Base-by-base conservation (phyloP, 2,113 vertebrate species). In the Baryphthengus martii region DNA sequence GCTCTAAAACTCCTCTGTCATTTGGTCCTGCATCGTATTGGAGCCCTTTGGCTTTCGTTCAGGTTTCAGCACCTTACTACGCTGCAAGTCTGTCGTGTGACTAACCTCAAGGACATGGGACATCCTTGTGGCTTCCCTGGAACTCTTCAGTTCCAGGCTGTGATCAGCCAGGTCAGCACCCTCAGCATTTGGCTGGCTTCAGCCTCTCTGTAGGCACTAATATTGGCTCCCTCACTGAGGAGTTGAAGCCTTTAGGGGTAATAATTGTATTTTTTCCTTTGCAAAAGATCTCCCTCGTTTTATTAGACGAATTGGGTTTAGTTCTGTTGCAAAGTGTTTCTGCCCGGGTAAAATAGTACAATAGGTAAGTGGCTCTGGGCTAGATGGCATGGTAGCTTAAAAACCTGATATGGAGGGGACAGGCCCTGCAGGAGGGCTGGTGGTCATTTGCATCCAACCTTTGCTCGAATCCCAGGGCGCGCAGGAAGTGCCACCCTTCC, bases 401-500 rank as follows among this genome's bases (percentile, higher is more conserved):
- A 95, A 80, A 29, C 0, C 33, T 63, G 73, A 66, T 40, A 7
- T 1, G 26, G 59, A 68, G 76, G 76, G 35, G 40, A 81, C 93
- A 55, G 81, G 83, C 68, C 45, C 73, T 67, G 37, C 63, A 19
- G 2, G 66, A 88, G 75, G 58, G 25, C 21, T 85, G 56, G 63
- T 67, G 66, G 59, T 78, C 85, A 35, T 75, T 86, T 47, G 70
- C 85, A 90, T 95, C 76, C 66, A 81, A 66, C 82, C 86, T 86
- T 91, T 90, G 67, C 95, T 96, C 6, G 7, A 88, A 47, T 88
- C 88, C 80, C 92, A 62, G 83, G 78, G 39, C 40, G 83, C 28
- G 17, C 70, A 85, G 96, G 95, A 97, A 95, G 88, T 94, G 86
- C 93, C 86, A 94, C 95, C 95, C 96, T 97, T 97, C 96, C 94